A percentile compares a stretch with the other conserved stretches of the same genome.
Evolutionary conservation across 2,113 vertebrate genomes (phyloP).

Genomic region (Phalacrocorax pelagicus): DNA sequence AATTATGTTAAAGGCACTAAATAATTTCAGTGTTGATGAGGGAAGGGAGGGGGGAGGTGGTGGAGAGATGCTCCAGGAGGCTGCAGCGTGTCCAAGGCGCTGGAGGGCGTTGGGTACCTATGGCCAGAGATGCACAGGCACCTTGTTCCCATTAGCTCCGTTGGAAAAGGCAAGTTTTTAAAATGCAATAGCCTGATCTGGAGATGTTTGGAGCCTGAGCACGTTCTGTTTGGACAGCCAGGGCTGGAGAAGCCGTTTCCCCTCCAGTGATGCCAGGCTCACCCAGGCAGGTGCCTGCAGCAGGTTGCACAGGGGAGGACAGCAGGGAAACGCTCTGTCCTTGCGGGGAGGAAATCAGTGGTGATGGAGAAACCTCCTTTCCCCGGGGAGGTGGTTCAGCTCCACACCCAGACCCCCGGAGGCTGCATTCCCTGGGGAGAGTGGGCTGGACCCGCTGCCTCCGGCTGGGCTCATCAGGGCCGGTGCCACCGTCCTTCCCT

Average conservation of each 20-base stretch:
- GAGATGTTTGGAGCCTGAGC: not conserved
- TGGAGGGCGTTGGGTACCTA: rapidly evolving
- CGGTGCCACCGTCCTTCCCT: not conserved
- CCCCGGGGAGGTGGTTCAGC: not conserved
- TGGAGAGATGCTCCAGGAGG: not conserved
- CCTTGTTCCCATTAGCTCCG: not conserved
- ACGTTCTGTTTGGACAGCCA: rapidly evolving
- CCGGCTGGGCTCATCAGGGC: not conserved
- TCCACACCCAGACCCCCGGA: not conserved
- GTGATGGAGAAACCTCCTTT: rapidly evolving
- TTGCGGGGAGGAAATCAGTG: rapidly evolving
- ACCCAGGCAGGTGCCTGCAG: not conserved
- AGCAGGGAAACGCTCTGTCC: rapidly evolving
- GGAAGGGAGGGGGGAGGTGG: not conserved
- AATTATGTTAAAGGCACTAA: not conserved
- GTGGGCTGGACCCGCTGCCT: not conserved
- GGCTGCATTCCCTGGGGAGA: not conserved
- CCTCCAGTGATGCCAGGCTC: not conserved
- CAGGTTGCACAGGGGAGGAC: rapidly evolving
- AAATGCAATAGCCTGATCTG: rapidly evolving
- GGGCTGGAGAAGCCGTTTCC: not conserved
- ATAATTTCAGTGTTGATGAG: not conserved
- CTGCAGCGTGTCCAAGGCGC: rapidly evolving
- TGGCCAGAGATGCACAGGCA: not conserved
- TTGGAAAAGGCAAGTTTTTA: not conserved